Percentiles rank a stretch among this genome's conserved stretches.
phyloP scores from a whole-genome alignment of 2,888 invertebrate genomes.

The Argyresthia goedartella region DNA sequence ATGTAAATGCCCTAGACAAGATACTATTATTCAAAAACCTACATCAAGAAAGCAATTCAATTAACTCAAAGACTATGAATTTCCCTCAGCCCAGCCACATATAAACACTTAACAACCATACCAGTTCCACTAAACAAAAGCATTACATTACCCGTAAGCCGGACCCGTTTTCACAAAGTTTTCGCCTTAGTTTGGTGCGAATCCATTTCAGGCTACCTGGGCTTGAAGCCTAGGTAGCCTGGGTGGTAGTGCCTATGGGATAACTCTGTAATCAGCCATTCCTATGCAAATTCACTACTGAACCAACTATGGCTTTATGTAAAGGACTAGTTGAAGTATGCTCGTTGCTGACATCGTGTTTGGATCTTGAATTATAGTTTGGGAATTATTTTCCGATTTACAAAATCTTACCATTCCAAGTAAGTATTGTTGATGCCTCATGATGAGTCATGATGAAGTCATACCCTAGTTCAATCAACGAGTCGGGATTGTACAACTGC shows the following conservation, averaged over 20 bases:
- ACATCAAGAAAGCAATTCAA: too few relatives aligned
- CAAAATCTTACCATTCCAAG: too few relatives aligned
- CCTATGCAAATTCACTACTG: conserved; percentile 63
- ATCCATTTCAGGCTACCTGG: neutral
- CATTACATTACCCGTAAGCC: neutral
- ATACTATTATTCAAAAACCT: too few relatives aligned
- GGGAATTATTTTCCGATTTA: too few relatives aligned
- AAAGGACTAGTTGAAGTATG: conserved; percentile 17
- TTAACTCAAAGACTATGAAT: too few relatives aligned
- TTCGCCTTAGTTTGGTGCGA: neutral
- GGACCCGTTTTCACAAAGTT: neutral
- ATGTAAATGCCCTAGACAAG: too few relatives aligned
- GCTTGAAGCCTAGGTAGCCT: conserved; percentile 10
- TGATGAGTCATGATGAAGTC: too few relatives aligned
- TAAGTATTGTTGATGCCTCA: too few relatives aligned
- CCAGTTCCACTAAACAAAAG: neutral
- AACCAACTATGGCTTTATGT: conserved; percentile 65
- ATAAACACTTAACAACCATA: too few relatives aligned
- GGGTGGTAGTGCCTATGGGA: conserved; percentile 43
- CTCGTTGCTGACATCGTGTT: neutral
- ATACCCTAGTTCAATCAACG: too few relatives aligned
- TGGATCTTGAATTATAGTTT: neutral
- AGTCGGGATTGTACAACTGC: too few relatives aligned
- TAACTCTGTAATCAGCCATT: conserved; percentile 64
- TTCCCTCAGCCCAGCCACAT: too few relatives aligned